phyloP scores from a whole-genome alignment of 2,888 invertebrate species.

The Limenitis arthemis region DNA sequence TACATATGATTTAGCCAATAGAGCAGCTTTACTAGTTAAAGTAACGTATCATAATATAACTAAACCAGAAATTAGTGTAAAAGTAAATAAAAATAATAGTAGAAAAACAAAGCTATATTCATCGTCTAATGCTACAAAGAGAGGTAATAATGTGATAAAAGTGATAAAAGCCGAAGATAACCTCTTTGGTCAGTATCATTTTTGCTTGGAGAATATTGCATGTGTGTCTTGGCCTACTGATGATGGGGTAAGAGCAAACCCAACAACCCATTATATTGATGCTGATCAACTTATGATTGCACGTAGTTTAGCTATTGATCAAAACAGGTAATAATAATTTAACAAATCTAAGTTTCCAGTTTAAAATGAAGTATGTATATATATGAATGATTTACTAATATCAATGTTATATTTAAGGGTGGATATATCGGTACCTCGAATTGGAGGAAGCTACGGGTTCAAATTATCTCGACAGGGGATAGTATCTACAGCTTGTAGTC shows the following conservation, averaged over 20 bases:
- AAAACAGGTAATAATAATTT: slow-evolving; percentile 17
- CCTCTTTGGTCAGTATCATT: slow-evolving; percentile 76
- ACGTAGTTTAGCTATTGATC: slow-evolving; percentile 6
- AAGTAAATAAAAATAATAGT: slow-evolving; percentile 38
- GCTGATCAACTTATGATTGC: slow-evolving; percentile 22
- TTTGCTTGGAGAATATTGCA: slow-evolving; percentile 77
- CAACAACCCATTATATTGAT: slow-evolving; percentile 73
- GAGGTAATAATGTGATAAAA: slow-evolving; percentile 51
- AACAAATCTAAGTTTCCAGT: background rate
- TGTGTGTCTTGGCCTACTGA: slow-evolving; percentile 75
- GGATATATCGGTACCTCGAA: slow-evolving; percentile 38
- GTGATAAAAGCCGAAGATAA: slow-evolving; percentile 71
- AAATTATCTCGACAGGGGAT: slow-evolving; percentile 76
- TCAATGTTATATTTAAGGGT: slow-evolving; percentile 31
- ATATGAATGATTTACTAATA: background rate
- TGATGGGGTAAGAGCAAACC: slow-evolving; percentile 75
- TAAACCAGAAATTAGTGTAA: slow-evolving; percentile 42
- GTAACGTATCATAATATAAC: slow-evolving; percentile 64
- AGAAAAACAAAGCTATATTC: slow-evolving; percentile 35
- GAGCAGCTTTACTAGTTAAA: slow-evolving; percentile 72
- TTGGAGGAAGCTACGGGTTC: slow-evolving; percentile 76
- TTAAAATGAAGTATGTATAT: background rate
- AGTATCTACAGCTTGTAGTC: slow-evolving; percentile 75
- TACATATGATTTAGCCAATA: slow-evolving; percentile 65
- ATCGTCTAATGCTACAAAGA: slow-evolving; percentile 40